A percentile compares a stretch with the other conserved stretches of the same genome.
phyloP scores from a whole-genome alignment of 1,140 invertebrate species.

The Formica selysi region DNA sequence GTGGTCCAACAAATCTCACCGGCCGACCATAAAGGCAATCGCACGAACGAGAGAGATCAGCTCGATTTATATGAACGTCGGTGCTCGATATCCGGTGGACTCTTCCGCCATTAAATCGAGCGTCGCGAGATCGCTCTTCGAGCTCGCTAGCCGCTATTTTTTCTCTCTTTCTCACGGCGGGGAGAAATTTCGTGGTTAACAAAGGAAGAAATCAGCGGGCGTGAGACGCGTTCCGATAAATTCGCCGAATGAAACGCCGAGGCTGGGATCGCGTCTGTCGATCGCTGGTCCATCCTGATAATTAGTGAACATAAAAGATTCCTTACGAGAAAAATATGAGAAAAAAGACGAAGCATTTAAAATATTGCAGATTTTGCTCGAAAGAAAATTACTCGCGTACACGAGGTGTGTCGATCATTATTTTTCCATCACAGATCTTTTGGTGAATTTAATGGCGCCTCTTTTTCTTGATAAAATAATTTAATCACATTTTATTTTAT shows the following conservation, averaged over 20 bases:
- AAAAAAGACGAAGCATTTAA: conserved; percentile 35
- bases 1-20: conserved; percentile 42
- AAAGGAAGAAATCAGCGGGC: conserved; percentile 50
- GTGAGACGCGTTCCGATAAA: conserved; percentile 22
- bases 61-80: conserved; percentile 45
- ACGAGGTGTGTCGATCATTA: no score
- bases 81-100: conserved; percentile 36
- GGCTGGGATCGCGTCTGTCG: background rate
- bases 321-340: conserved; percentile 15
- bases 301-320: conserved; percentile 67
- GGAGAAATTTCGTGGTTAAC: conserved; percentile 31
- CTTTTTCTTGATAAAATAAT: no score
- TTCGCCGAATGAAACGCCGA: conserved; percentile 44
- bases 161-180: background rate
- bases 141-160: conserved; percentile 32
- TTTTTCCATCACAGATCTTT: no score
- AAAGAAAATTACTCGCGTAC: background rate
- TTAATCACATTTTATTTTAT: no score
- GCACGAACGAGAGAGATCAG: conserved; percentile 45
- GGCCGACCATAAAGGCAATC: conserved; percentile 50
- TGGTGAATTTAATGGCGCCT: no score
- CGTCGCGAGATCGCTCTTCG: conserved; percentile 18
- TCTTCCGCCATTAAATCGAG: conserved; percentile 43
- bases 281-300: conserved; percentile 59
- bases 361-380: background rate